Conservation (phyloP, 2,113 vertebrate species). For the Furnarius figulus region DNA sequence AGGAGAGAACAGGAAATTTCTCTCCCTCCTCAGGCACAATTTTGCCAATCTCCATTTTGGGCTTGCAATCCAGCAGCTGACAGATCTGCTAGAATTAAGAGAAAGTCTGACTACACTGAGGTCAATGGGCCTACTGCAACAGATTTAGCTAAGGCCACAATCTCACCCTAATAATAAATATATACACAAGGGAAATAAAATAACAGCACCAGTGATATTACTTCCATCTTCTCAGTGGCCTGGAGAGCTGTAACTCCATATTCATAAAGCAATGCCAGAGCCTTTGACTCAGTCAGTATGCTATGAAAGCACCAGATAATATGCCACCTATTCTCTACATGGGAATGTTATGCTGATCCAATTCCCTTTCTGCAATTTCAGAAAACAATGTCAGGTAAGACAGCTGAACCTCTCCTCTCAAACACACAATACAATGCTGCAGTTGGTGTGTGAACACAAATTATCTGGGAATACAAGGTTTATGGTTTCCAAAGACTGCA, state of each 20-base stretch:
- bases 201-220: not conserved
- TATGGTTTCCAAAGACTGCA: constrained; percentile 31
- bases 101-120: not conserved
- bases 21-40: constrained; percentile 41
- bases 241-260: constrained; percentile 33
- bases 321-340: constrained; percentile 29
- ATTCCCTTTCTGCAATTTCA: constrained; percentile 35
- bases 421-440: not conserved
- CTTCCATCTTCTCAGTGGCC: not conserved
- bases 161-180: constrained; percentile 19
- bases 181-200: not conserved
- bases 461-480: constrained; percentile 40
- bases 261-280: not conserved
- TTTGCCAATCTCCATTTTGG: constrained; percentile 5
- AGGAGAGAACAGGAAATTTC: constrained; percentile 32
- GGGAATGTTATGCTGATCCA: constrained; percentile 32
- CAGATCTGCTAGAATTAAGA: not conserved
- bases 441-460: constrained; percentile 16
- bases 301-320: constrained; percentile 33
- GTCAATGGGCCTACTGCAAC: not conserved
- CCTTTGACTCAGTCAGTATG: constrained; percentile 6
- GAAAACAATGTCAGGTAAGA: constrained; percentile 11
- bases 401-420: constrained; percentile 37
- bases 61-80: not conserved
- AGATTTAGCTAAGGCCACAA: not conserved